Conservation (phyloP, 2,797 vertebrate species). For the Vultur gryphus region DNA sequence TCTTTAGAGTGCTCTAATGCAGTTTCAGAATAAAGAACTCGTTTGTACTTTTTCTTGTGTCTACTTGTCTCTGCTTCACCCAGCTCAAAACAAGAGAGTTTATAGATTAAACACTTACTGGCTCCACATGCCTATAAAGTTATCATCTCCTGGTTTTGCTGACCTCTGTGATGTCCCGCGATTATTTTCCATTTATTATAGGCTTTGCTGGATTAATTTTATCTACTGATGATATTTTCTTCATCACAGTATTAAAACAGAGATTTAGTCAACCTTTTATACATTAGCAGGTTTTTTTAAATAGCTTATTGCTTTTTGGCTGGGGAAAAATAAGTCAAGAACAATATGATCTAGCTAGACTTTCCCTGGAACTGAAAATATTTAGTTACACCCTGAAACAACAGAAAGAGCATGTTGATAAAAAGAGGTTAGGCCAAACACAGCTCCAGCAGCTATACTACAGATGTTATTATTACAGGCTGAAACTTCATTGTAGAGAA, state of each 20-base stretch:
- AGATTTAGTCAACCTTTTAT: not conserved
- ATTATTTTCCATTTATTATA: not conserved
- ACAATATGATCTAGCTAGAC: not conserved
- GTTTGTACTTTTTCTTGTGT: conserved; percentile 54
- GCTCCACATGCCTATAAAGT: not conserved
- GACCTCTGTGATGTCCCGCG: not conserved
- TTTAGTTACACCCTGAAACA: conserved; percentile 5
- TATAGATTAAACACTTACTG: not conserved
- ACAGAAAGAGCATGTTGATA: not conserved
- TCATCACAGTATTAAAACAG: not conserved
- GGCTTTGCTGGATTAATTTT: not conserved
- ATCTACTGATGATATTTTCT: not conserved
- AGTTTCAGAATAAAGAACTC: conserved; percentile 29
- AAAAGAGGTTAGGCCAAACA: not conserved
- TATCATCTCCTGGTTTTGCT: not conserved
- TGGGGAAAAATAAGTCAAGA: not conserved
- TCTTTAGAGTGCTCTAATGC: conserved; percentile 31
- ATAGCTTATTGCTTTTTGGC: not conserved
- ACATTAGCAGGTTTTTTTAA: not conserved
- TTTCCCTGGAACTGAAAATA: not conserved
- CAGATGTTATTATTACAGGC: not conserved
- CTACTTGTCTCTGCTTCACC: conserved; percentile 50
- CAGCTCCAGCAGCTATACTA: not conserved
- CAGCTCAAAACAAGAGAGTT: conserved; percentile 4
- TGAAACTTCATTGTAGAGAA: not conserved